Evolutionary conservation across 2,888 invertebrate species (phyloP).

Genomic region (Cosmopolites sordidus): DNA sequence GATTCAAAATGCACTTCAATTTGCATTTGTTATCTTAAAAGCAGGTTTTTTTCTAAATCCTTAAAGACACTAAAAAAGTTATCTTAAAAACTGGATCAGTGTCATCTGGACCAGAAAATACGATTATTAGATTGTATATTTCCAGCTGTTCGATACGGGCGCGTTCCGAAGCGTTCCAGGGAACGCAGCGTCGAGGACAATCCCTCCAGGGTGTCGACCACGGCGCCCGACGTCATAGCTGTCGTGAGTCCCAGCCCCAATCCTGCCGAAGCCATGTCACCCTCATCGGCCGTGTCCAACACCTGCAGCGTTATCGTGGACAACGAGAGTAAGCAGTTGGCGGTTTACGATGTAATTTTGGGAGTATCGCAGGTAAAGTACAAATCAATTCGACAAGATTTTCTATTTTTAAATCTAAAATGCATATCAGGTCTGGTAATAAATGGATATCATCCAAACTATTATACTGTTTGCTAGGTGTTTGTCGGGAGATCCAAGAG

Average conservation of each 20-base stretch:
- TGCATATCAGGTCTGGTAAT: too few relatives aligned
- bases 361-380: constrained; percentile 61
- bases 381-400: too few relatives aligned
- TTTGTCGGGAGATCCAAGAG: too few relatives aligned
- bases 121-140: constrained; percentile 29
- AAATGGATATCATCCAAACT: too few relatives aligned
- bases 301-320: constrained; percentile 30
- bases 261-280: constrained; percentile 22
- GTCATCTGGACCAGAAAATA: constrained; percentile 10
- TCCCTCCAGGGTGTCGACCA: constrained; percentile 24
- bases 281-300: constrained; percentile 14
- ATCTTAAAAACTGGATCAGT: too few relatives aligned
- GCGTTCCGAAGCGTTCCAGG: constrained; percentile 89
- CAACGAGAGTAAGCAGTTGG: constrained; percentile 54
- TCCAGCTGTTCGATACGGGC: constrained; percentile 91
- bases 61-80: too few relatives aligned
- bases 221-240: constrained; percentile 22
- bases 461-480: too few relatives aligned
- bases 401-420: too few relatives aligned
- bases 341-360: constrained; percentile 74
- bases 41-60: too few relatives aligned
- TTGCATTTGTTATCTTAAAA: too few relatives aligned
- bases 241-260: constrained; percentile 21
- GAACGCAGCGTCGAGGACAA: constrained; percentile 64
- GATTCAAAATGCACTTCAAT: too few relatives aligned